Conservation (phyloP, 2,888 invertebrate genomes). For the Acanthosepion lycidas region DNA sequence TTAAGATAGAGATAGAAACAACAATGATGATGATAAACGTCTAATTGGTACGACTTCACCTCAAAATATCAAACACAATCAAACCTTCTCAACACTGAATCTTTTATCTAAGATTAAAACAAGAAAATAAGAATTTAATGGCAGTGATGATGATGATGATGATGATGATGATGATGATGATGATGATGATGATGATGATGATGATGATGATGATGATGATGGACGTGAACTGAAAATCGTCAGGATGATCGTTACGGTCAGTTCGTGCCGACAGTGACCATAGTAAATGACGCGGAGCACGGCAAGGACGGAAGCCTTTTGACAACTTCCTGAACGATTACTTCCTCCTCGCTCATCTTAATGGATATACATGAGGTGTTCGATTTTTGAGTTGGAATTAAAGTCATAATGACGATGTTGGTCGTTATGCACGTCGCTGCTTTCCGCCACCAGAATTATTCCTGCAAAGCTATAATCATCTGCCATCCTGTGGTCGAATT, state of each 20-base stretch:
- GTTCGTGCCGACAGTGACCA: not conserved
- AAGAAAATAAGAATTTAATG: too few species aligned
- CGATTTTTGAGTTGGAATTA: not conserved
- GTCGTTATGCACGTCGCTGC: conserved; percentile 17
- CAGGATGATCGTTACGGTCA: not conserved
- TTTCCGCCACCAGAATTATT: not conserved
- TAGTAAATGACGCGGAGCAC: not conserved
- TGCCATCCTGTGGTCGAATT: not conserved
- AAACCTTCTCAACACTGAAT: too few species aligned
- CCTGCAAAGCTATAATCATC: not conserved
- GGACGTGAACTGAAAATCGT: not conserved
- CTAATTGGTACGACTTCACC: too few species aligned
- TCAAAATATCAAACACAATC: too few species aligned
- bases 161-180: too few species aligned
- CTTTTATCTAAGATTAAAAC: too few species aligned
- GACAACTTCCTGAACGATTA: conserved; percentile 8
- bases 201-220: too few species aligned
- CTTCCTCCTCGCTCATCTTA: conserved; percentile 33
- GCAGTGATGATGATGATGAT: too few species aligned
- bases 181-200: too few species aligned
- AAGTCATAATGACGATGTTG: not conserved
- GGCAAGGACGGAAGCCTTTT: not conserved
- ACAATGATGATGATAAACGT: too few species aligned
- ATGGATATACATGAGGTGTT: conserved; percentile 21
- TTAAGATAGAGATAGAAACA: too few species aligned